Conservation (phyloP, 2,797 vertebrate species). For the Oreochromis grahami region DNA sequence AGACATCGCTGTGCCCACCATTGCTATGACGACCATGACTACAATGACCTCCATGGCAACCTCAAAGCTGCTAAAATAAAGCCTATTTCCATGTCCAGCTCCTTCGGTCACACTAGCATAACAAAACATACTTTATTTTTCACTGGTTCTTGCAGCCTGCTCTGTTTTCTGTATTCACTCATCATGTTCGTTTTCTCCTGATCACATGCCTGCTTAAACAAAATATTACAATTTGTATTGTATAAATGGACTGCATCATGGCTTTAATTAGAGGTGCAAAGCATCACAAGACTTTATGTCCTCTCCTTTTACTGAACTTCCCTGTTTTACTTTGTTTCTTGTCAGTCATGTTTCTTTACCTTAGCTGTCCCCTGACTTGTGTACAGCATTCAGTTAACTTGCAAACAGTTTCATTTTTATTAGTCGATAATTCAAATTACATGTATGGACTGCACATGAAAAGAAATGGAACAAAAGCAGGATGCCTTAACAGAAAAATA, state of each 20-base stretch:
- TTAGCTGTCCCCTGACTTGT: not conserved
- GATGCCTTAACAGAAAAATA: not conserved
- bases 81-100: not conserved
- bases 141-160: not conserved
- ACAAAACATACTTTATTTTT: not conserved
- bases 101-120: not conserved
- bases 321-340: not conserved
- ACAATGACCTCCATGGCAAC: conserved; percentile 86
- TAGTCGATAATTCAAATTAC: not conserved
- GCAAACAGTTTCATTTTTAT: not conserved
- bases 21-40: conserved; percentile 85
- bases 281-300: not conserved
- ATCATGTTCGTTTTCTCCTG: not conserved
- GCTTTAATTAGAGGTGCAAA: not conserved
- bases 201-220: not conserved
- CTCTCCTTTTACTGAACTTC: not conserved
- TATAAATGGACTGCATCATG: not conserved
- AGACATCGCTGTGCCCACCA: conserved; percentile 88
- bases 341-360: not conserved
- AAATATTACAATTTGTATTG: conserved; percentile 24
- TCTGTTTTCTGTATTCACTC: not conserved
- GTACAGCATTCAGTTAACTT: not conserved
- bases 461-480: not conserved
- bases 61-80: conserved; percentile 90
- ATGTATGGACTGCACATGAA: not conserved